Conservation (phyloP, 1,140 invertebrate genomes). For the Watersipora subatra region DNA sequence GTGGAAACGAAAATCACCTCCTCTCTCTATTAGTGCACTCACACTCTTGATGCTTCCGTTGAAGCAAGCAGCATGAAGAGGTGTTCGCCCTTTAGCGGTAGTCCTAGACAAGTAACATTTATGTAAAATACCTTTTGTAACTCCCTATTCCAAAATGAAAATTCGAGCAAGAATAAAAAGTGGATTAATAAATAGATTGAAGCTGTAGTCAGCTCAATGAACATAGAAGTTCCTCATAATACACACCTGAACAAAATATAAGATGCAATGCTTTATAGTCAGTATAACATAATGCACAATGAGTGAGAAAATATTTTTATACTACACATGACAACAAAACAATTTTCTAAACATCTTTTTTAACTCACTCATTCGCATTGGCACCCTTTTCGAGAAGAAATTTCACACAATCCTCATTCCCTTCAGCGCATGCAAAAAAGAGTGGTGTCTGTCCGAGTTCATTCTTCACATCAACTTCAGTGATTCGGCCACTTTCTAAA, state of each 20-base stretch:
- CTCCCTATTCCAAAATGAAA: neutral
- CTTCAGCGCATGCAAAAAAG: conserved; percentile 37
- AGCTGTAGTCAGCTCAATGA: no score
- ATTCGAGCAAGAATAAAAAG: neutral
- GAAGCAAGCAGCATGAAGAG: conserved; percentile 39
- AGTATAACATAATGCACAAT: no score
- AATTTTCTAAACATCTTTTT: no score
- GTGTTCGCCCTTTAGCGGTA: conserved; percentile 29
- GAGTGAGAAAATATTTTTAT: no score
- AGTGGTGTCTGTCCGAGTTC: conserved; percentile 39
- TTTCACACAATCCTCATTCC: conserved; percentile 25
- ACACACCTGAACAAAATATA: no score
- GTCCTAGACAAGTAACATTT: conserved; percentile 16
- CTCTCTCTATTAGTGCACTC: conserved; percentile 30
- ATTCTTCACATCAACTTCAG: conserved; percentile 37
- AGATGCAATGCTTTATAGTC: no score
- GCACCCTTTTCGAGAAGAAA: conserved; percentile 37
- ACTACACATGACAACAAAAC: no score
- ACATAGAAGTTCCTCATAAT: no score
- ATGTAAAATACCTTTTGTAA: neutral
- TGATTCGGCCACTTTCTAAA: neutral
- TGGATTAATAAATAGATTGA: neutral
- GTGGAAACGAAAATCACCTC: conserved; percentile 40
- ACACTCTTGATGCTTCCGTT: conserved; percentile 31
- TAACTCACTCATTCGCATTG: conserved; percentile 39